Conservation (phyloP, 2,888 invertebrate genomes). For the Dexiosoma caninum region DNA sequence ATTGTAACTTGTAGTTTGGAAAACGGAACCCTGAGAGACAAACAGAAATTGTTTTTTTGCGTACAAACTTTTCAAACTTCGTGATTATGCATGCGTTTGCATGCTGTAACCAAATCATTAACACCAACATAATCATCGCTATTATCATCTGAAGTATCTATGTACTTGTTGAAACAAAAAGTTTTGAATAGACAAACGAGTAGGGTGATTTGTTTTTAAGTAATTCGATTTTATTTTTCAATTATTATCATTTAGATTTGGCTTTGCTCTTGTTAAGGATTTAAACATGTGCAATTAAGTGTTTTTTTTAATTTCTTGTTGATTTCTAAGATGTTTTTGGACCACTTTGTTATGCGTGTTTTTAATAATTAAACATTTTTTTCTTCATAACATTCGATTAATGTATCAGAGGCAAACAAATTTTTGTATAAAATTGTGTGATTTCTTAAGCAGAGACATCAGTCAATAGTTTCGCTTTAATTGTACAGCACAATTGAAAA, state of each 20-base stretch:
- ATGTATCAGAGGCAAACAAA: background rate
- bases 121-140: conserved; percentile 1
- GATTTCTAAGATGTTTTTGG: conserved; percentile 11
- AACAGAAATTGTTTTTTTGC: too few species aligned
- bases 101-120: background rate
- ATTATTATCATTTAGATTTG: background rate
- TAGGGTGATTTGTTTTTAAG: background rate
- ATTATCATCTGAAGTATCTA: background rate
- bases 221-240: conserved; percentile 17
- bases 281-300: conserved; percentile 15
- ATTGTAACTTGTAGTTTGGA: too few species aligned
- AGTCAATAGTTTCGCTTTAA: conserved; percentile 40
- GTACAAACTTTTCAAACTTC: background rate
- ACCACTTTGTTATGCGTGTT: background rate
- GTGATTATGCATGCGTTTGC: background rate
- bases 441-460: conserved; percentile 20
- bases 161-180: background rate
- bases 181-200: conserved; percentile 4
- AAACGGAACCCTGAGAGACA: too few species aligned
- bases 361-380: background rate
- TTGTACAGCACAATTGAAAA: conserved; percentile 19
- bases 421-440: conserved; percentile 55
- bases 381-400: background rate
- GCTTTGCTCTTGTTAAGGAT: conserved; percentile 33
- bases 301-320: background rate